Base-by-base conservation (phyloP, 2,113 vertebrate genomes). In the Rattus norvegicus region DNA sequence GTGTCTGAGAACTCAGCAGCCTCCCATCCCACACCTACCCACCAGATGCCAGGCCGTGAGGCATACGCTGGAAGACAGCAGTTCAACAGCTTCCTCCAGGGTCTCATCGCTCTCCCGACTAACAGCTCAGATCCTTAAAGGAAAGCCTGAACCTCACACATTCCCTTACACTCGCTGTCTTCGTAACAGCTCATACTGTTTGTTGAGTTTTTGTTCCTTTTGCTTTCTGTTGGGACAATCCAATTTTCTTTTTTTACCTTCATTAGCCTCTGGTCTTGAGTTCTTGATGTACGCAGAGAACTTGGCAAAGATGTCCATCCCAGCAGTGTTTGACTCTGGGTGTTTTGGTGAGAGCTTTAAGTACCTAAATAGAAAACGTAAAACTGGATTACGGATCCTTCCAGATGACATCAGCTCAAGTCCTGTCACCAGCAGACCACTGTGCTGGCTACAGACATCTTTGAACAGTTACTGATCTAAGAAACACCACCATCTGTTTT, bases 291-390 rank as follows among this genome's bases (percentile, higher is more conserved):
- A 99, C 0, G 99, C 99, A 75, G 99, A 99, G 97, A 99, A 99
- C 98, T 99, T 99, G 98, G 99, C 99, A 97, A 99, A 99, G 96
- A 99, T 99, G 97, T 99, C 99, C 99, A 99, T 99, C 67, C 99
- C 99, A 92, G 99, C 99, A 43, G 99, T 99, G 98, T 99, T 99
- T 39, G 99, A 99, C 97, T 99, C 99, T 1, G 99, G 99, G 93
- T 99, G 99, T 97, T 99, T 99, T 92, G 99, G 99, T 92, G 99
- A 98, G 84, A 99, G 99, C 90, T 99, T 99, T 94, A 99, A 96
- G 98, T 99, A 99, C 97, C 99, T 99, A 92, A 76, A 97, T 61
- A 94, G 85, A 17, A 98, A 93, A 93, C 86, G 70, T n/a, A 10
- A 97, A 1, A 88, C 36, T 61, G 1, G 49, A 28, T 98, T 96